Base-by-base conservation (phyloP, 2,113 vertebrate species). In the Menura novaehollandiae region DNA sequence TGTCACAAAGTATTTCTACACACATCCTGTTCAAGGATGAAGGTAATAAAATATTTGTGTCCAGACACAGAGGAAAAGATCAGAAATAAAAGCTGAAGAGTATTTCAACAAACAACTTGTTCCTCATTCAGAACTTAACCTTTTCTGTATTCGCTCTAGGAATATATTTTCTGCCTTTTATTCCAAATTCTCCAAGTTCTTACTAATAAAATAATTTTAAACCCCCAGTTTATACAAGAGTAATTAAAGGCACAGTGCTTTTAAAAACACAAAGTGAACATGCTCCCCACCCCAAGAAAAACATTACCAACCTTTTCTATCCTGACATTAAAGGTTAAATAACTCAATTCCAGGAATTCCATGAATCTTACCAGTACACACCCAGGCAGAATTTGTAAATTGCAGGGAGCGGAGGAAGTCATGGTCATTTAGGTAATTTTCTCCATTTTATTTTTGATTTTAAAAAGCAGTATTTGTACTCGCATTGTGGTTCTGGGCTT, bases 301-400 rank as follows among this genome's bases (percentile, higher is more conserved):
- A 64, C 26, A 90, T 62, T 49, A 72, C 28, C 49, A 87, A 79
- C 33, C 28, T 92, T 78, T 95, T 66, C 60, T 89, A 58, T n/a
- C 52, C 82, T 84, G 84, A 71, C 68, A 83, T 39, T 66, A 84
- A 88, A 91, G 84, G 88, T 94, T 96, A 96, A 93, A 87, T 91
- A 73, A 63, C 74, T 67, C 37, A 87, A 15, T 91, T 94, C 89
- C 74, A 68, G 74, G 73, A 80, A 90, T 30, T 46, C 39, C 77
- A 87, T 17, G 18, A 46, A 76, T 46, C 59, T 71, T 69, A 91
- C 69, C 16, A 30, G 58, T 59, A 76, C 49, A 89, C 53, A 37
- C 49, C 63, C 67, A 85, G 47, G 6, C 32, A 76, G 9, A 78
- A 69, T 58, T 76, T 88, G 9, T 46, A 71, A 84, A 19, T 81